phyloP scores from a whole-genome alignment of 2,113 vertebrate species.

The Bos javanicus region DNA sequence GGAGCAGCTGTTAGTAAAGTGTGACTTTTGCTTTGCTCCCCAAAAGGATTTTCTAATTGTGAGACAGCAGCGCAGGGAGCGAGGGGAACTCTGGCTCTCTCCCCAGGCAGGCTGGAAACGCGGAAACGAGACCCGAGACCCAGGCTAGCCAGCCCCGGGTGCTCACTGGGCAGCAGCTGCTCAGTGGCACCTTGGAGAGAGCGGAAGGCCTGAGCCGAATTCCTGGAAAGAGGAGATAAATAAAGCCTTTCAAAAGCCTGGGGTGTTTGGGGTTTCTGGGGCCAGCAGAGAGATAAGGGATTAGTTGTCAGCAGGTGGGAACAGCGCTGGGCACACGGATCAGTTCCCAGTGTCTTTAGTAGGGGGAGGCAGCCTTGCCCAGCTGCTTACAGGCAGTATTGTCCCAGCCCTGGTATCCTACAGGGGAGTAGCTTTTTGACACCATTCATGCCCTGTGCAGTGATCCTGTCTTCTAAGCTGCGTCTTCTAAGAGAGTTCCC shows the following conservation, averaged over 20 bases:
- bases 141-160: not conserved
- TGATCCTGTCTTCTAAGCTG: not conserved
- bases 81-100: constrained; percentile 27
- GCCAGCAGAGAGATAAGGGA: constrained; percentile 56
- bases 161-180: constrained; percentile 25
- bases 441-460: not conserved
- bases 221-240: constrained; percentile 39
- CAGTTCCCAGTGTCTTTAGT: not conserved
- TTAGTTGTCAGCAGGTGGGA: constrained; percentile 50
- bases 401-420: not conserved
- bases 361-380: not conserved
- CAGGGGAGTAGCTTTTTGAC: not conserved
- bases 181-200: not conserved
- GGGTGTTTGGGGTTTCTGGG: constrained; percentile 60
- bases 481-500: not conserved
- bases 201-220: not conserved
- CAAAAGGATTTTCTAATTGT: constrained; percentile 27
- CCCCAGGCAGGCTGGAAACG: not conserved
- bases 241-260: not conserved
- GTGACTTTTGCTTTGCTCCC: constrained; percentile 34
- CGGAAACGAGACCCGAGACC: not conserved
- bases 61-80: constrained; percentile 9
- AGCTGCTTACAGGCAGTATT: not conserved
- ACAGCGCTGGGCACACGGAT: not conserved
- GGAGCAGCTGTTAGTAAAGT: constrained; percentile 17